These are phyloP conservation scores for Apodemus sylvaticus DNA, from an alignment of 2,113 vertebrate species.

Conservation along the genomic window DNA sequence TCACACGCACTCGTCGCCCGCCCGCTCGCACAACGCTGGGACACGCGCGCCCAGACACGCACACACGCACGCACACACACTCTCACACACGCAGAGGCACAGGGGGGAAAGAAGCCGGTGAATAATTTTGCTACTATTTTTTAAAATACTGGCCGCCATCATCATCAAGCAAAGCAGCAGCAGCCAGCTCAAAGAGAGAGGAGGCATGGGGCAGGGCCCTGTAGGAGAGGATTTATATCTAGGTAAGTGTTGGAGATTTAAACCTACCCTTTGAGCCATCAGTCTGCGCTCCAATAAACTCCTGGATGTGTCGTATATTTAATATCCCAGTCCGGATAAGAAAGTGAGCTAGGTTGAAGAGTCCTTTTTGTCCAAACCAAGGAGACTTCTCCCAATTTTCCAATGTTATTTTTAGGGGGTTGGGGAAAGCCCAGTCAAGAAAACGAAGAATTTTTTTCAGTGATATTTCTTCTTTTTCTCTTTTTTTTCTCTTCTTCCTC, in stretches of 20 bases:
- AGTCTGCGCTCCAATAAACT: slow-evolving; percentile 99
- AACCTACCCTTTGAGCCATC: slow-evolving; percentile 99
- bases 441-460: slow-evolving; percentile 90
- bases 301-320: slow-evolving; percentile 98
- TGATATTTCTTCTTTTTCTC: slow-evolving; percentile 88
- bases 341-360: slow-evolving; percentile 96
- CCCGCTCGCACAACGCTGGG: slow-evolving; percentile 78
- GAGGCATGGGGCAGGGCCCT: slow-evolving; percentile 87
- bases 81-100: slow-evolving; percentile 86
- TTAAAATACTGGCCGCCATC: slow-evolving; percentile 89
- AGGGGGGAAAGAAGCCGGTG: slow-evolving; percentile 85
- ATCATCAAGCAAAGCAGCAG: slow-evolving; percentile 82
- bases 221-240: slow-evolving; percentile 93
- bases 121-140: slow-evolving; percentile 91
- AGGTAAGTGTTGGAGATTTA: slow-evolving; percentile 96
- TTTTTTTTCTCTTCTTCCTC: slow-evolving; percentile 75
- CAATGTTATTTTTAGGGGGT: slow-evolving; percentile 83
- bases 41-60: slow-evolving; percentile 82
- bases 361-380: slow-evolving; percentile 91
- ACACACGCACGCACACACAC: slow-evolving; percentile 82
- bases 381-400: slow-evolving; percentile 94
- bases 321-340: slow-evolving; percentile 97
- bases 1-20: slow-evolving; percentile 75
- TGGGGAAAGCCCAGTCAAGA: slow-evolving; percentile 82
- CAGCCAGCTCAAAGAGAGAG: slow-evolving; percentile 64